Percentiles rank a stretch among this genome's conserved stretches.
Conservation (phyloP, 2,888 invertebrate species). For the Ophion slaviceki region DNA sequence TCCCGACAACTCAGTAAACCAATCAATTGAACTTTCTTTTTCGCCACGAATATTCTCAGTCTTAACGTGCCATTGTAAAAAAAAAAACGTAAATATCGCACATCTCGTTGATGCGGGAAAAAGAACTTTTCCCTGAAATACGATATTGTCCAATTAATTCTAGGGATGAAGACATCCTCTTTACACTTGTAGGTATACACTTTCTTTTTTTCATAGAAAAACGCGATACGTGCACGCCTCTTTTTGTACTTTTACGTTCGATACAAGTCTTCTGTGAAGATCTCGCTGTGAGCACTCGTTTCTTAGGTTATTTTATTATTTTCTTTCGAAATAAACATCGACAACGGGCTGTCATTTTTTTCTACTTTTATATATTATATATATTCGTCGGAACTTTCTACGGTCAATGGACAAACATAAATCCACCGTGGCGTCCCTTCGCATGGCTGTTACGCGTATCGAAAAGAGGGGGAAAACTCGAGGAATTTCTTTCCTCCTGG, state of each 20-base stretch:
- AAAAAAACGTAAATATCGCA: slow-evolving; percentile 6
- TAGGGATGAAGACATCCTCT: neutral
- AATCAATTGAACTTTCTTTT: slow-evolving; percentile 56
- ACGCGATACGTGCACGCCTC: neutral
- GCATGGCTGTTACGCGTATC: neutral
- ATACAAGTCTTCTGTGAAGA: slow-evolving; percentile 58
- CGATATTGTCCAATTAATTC: neutral
- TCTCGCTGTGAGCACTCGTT: slow-evolving; percentile 21
- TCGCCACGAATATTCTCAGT: slow-evolving; percentile 33
- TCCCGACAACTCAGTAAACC: slow-evolving; percentile 74
- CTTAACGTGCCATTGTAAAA: slow-evolving; percentile 56
- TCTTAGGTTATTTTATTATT: slow-evolving; percentile 12
- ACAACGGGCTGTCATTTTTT: slow-evolving; percentile 30
- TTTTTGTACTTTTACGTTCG: slow-evolving; percentile 7
- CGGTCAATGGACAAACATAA: neutral
- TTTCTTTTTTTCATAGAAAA: neutral
- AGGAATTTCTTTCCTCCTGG: no score
- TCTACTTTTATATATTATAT: slow-evolving; percentile 22
- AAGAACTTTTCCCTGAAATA: neutral
- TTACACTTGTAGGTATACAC: neutral
- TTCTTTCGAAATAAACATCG: slow-evolving; percentile 26
- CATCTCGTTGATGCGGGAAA: neutral
- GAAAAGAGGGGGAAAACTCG: no score
- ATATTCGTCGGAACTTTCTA: slow-evolving; percentile 16
- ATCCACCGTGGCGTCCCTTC: slow-evolving; percentile 2